These are phyloP conservation scores for Neodiprion fabricii DNA, from an alignment of 1,140 invertebrate genomes.

Conservation along the genomic window DNA sequence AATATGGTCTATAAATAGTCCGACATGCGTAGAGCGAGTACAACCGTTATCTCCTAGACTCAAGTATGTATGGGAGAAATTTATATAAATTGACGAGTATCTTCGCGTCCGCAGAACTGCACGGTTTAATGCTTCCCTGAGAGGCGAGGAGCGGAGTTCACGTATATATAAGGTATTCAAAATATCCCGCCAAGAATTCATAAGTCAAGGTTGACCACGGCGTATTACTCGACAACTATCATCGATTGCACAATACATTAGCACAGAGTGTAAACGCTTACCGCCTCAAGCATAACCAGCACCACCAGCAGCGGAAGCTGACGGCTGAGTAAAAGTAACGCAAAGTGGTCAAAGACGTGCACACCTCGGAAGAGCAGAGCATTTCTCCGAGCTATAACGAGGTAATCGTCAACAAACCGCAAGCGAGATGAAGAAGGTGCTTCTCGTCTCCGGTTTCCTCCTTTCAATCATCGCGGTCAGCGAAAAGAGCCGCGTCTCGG, in stretches of 20 bases:
- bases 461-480: background rate
- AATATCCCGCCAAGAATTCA: background rate
- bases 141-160: background rate
- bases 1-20: background rate
- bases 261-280: background rate
- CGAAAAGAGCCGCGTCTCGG: background rate
- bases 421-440: background rate
- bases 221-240: background rate
- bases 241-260: conserved; percentile 2
- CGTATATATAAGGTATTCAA: background rate
- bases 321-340: background rate
- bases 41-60: background rate
- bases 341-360: background rate
- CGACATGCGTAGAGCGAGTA: too few relatives aligned
- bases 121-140: background rate
- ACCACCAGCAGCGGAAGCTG: background rate
- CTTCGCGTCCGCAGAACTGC: too few relatives aligned
- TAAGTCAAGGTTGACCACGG: background rate
- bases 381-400: too few relatives aligned
- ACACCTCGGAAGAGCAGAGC: too few relatives aligned
- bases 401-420: background rate
- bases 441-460: background rate
- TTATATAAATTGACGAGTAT: too few relatives aligned
- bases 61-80: background rate
- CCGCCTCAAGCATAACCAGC: too few relatives aligned